These are phyloP conservation scores for Hippocampus zosterae DNA, from an alignment of 2,113 vertebrate genomes.

Conservation along the genomic window DNA sequence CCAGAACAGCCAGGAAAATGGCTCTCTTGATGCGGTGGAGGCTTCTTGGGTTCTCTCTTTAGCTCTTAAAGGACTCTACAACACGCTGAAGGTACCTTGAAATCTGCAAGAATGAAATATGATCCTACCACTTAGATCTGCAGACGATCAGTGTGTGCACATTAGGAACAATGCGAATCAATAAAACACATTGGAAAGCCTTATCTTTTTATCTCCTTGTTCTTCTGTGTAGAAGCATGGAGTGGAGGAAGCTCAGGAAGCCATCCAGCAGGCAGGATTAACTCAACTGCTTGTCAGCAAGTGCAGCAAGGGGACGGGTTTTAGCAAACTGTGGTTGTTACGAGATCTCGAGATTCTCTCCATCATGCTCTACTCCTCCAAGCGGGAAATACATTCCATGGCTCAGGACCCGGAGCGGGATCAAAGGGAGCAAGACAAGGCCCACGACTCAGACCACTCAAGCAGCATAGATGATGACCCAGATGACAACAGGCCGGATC, in stretches of 20 bases:
- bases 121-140: not conserved
- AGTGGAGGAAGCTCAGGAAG: constrained; percentile 80
- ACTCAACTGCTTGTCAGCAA: constrained; percentile 91
- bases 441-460: constrained; percentile 78
- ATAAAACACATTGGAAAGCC: not conserved
- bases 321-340: constrained; percentile 96
- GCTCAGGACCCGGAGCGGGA: constrained; percentile 78
- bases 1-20: constrained; percentile 79
- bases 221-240: constrained; percentile 76
- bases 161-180: not conserved
- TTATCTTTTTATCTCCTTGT: not conserved
- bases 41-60: constrained; percentile 93
- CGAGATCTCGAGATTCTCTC: constrained; percentile 94
- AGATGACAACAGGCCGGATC: constrained; percentile 81
- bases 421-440: constrained; percentile 77
- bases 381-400: constrained; percentile 83
- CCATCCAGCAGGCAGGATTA: constrained; percentile 83
- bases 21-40: constrained; percentile 84
- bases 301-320: constrained; percentile 96
- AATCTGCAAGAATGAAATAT: not conserved
- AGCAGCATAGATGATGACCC: constrained; percentile 69
- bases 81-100: constrained; percentile 82
- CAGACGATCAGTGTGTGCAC: not conserved
- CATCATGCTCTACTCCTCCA: constrained; percentile 95
- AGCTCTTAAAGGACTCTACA: constrained; percentile 91